Evolutionary conservation across 2,113 vertebrate genomes (phyloP), one percentile per base, ranked within the genome.

Genomic region (Pluvialis apricaria): DNA sequence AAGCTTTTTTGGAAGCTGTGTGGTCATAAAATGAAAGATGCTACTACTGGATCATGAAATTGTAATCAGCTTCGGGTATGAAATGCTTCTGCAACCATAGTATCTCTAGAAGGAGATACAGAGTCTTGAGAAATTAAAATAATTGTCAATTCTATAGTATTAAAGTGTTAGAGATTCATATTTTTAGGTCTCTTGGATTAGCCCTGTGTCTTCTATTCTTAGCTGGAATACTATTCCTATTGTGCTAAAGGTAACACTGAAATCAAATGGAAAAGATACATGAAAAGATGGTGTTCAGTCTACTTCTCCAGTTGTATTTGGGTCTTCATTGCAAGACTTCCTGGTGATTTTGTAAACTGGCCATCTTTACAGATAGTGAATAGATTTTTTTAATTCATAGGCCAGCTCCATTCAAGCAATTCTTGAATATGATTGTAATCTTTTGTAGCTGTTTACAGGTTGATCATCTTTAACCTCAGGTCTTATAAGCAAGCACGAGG

Each of bases 11-110:
- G 16, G 55, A 89, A 95, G 13, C n/a, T 68, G 1, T 49, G 16
- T 85, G 21, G 32, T 91, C 11, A 28, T 16, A n/a, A 70, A 75
- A 55, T 55, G 10, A 64, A 10, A 22, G 26, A 0, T 0, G 3
- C 19, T 82, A 38, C 32, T 73, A 7, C 38, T 83, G 42, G 7
- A 60, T 79, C 31, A 71, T 82, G 10, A 55, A 54, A 1, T 62
- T 81, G 7, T 45, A 81, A 44, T 14, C 17, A 55, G 2, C 44
- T 75, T 58, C 1, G 13, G 13, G 5, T 81, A 24, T 85, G 32
- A 81, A 87, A 32, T 0, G 2, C n/a, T 58, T 66, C 4, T 38
- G 9, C 78, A 62, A 42, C 38, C 0, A 1, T 51, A 57, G 2
- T 85, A n/a, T 55, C 17, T 75, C 34, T 76, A 40, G 42, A 78